These are phyloP conservation scores for Parapristionchus giblindavisi DNA, from an alignment of 2,888 invertebrate genomes.

Conservation along the genomic window DNA sequence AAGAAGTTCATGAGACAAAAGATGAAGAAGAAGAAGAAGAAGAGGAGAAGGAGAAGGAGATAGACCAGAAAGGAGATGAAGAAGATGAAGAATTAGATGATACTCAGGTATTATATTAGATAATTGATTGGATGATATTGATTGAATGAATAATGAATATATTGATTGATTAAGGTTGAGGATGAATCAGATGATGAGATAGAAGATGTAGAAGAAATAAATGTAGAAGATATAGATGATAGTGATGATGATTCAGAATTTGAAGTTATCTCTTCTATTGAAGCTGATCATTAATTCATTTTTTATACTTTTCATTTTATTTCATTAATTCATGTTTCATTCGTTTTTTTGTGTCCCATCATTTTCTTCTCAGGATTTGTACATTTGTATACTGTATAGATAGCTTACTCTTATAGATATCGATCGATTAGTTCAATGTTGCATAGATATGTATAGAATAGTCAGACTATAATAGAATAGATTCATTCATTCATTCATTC, in stretches of 20 bases:
- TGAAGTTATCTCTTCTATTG: constrained; percentile 22
- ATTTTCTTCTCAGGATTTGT: too few relatives aligned
- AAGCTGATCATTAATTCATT: too few relatives aligned
- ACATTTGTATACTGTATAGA: background rate
- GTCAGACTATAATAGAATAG: constrained; percentile 24
- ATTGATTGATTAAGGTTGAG: background rate
- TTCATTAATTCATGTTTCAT: too few relatives aligned
- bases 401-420: background rate
- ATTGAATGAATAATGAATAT: background rate
- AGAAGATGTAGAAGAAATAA: constrained; percentile 14
- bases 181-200: background rate
- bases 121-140: background rate
- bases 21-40: constrained; percentile 17
- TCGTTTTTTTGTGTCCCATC: too few relatives aligned
- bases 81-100: background rate
- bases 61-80: constrained; percentile 1
- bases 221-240: constrained; percentile 16
- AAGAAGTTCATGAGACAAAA: constrained; percentile 18
- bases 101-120: background rate
- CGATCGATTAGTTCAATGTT: too few relatives aligned
- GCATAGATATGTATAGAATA: constrained; percentile 27
- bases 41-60: constrained; percentile 19
- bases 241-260: constrained; percentile 29
- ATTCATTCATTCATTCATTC: constrained; percentile 16
- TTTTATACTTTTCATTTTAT: too few relatives aligned